Conservation (phyloP, 2,113 vertebrate species). For the Condylura cristata region DNA sequence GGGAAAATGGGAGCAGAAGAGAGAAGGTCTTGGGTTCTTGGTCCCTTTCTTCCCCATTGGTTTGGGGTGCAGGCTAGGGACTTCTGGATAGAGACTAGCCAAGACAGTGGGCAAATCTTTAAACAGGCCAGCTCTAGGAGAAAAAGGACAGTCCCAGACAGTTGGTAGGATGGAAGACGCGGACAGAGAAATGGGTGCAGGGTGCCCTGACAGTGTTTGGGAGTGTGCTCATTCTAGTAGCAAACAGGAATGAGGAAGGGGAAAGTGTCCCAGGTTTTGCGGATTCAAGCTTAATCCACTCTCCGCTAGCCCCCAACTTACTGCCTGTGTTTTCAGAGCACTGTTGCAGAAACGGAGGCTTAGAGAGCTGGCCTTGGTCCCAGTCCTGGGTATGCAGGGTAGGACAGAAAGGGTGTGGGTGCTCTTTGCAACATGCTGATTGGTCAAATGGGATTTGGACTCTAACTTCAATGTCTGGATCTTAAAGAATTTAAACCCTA, state of each 20-base stretch:
- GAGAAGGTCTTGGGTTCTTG: neutral
- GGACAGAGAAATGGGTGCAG: neutral
- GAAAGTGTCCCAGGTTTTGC: neutral
- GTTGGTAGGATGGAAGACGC: neutral
- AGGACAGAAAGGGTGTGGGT: neutral
- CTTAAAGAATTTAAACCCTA: neutral
- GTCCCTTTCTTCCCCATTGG: neutral
- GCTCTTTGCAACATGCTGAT: neutral
- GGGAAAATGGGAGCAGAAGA: neutral
- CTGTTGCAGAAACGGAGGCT: neutral
- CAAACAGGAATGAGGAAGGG: neutral
- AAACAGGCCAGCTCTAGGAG: neutral
- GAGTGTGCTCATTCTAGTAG: neutral
- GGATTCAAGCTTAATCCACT: neutral
- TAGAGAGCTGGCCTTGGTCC: neutral
- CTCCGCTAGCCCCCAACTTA: neutral
- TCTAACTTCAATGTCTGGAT: slow-evolving; percentile 42
- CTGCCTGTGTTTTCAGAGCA: neutral
- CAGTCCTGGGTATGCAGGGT: neutral
- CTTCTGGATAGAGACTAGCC: neutral
- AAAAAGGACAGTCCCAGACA: neutral
- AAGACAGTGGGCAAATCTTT: neutral
- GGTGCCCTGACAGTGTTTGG: neutral
- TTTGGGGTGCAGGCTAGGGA: neutral
- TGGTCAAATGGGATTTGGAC: slow-evolving; percentile 8